A percentile compares a stretch with the other conserved stretches of the same genome.
Conservation (phyloP, 2,113 vertebrate genomes). For the Fregetta grallaria region DNA sequence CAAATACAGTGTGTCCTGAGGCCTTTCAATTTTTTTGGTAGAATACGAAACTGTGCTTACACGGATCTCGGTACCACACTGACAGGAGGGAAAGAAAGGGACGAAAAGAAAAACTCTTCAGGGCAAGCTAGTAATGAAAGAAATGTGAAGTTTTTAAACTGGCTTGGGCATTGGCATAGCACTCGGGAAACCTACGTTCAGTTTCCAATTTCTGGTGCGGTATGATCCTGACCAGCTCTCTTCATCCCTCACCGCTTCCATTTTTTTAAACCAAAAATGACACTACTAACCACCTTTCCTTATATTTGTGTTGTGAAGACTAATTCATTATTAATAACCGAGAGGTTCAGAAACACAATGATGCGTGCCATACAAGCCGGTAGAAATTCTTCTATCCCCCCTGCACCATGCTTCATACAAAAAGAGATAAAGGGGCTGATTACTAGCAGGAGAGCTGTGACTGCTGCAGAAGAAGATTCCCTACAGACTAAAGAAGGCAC, state of each 20-base stretch:
- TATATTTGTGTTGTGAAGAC: constrained; percentile 15
- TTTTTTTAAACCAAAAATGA: background rate
- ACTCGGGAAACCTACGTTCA: background rate
- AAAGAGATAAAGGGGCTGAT: constrained; percentile 20
- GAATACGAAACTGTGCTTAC: background rate
- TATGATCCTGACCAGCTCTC: background rate
- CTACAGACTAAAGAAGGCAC: background rate
- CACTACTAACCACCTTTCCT: background rate
- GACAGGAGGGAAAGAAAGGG: background rate
- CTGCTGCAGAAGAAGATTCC: constrained; percentile 47
- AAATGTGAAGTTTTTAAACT: background rate
- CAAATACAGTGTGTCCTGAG: background rate
- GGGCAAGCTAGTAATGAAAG: constrained; percentile 18
- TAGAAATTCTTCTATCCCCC: background rate
- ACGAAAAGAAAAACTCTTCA: background rate
- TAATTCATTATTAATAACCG: constrained; percentile 46
- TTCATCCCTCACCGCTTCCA: background rate
- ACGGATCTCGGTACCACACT: background rate
- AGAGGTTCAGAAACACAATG: constrained; percentile 2
- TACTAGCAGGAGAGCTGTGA: constrained; percentile 36
- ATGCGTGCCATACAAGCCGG: background rate
- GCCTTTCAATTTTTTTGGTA: background rate
- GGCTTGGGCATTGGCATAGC: background rate
- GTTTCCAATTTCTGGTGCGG: background rate
- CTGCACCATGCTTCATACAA: background rate